Base-by-base conservation (phyloP, 2,888 invertebrate genomes). In the Meghimatium bilineatum region DNA sequence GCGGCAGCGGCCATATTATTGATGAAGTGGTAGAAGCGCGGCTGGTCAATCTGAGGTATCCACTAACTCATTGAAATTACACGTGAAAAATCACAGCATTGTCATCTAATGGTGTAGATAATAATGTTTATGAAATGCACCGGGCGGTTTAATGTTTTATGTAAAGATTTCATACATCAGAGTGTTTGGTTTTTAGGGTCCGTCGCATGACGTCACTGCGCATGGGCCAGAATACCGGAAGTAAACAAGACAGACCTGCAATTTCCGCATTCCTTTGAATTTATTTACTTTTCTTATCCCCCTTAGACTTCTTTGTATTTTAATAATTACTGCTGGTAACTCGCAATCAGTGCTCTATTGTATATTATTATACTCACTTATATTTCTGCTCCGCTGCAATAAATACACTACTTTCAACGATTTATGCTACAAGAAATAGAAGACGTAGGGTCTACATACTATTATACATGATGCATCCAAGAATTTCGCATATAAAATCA, bases 171-270 rank as follows among this genome's bases (percentile, higher is more conserved):
- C 63, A 63, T 23, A 29, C 63, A 63, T 29, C 23, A 29, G 26
- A 14, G 56, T 14, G 63, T 63, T 63, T 63, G 63, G n/a, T 14
- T 63, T 56, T 63, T 29, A 63, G n/a, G 26, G 63, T 56, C 32
- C 67, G 63, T 63, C 74, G 38, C 29, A 63, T 29, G 17, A 75
- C 34, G 63, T 81, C 75, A 66, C 20, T 81, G 82, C 82, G 82
- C 82, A 82, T 82, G 82, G 14, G 44, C 69, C 12, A 34, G 23
- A 14, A 34, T 82, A 76, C 82, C 76, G 82, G 82, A 82, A 82
- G 82, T 82, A 82, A 82, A 82, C 69, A 82, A 29, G 26, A 36
- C 34, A 20, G 63, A 26, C 56, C 56, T 56, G 56, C 56, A 56
- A 29, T 52, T 69, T 82, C 82, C 82, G 67, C 82, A 82, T 82